Evolutionary conservation across 2,888 invertebrate genomes (phyloP).

Genomic region (Agriopis leucophaearia): DNA sequence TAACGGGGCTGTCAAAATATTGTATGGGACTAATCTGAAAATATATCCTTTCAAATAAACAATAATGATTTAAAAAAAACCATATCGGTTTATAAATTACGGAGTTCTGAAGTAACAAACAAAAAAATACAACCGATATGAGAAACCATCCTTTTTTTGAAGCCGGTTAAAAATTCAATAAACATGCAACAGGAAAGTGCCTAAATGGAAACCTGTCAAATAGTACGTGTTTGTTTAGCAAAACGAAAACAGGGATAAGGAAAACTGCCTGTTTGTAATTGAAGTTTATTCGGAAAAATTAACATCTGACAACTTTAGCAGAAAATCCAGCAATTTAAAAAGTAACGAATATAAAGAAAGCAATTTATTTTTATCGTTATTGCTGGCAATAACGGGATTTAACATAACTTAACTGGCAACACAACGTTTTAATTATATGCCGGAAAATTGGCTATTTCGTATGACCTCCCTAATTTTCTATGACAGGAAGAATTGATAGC

Average conservation of each 20-base stretch:
- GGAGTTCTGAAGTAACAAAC: too few species aligned
- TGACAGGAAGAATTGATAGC: constrained; percentile 18
- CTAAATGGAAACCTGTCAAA: constrained; percentile 9
- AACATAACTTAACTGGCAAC: constrained; percentile 56
- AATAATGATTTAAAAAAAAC: too few species aligned
- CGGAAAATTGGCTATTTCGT: constrained; percentile 53
- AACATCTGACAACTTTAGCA: constrained; percentile 7
- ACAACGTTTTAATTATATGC: constrained; percentile 58
- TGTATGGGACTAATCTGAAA: too few species aligned
- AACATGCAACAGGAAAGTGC: constrained; percentile 5
- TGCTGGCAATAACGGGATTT: constrained; percentile 61
- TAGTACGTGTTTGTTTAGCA: background rate
- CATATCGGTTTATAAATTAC: too few species aligned
- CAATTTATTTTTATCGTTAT: constrained; percentile 65
- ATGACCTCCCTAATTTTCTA: constrained; percentile 50
- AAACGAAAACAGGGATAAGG: background rate
- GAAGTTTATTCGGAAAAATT: constrained; percentile 16
- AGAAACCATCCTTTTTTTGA: background rate
- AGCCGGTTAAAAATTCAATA: background rate
- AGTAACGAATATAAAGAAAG: constrained; percentile 51
- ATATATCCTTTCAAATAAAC: too few species aligned
- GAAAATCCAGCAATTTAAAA: constrained; percentile 39
- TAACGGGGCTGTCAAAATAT: too few species aligned
- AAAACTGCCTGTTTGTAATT: constrained; percentile 5
- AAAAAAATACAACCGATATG: too few species aligned